A percentile compares a stretch with the other conserved stretches of the same genome.
phyloP scores from a whole-genome alignment of 92 coral and sea anemone species.

The Heteractis magnifica region DNA sequence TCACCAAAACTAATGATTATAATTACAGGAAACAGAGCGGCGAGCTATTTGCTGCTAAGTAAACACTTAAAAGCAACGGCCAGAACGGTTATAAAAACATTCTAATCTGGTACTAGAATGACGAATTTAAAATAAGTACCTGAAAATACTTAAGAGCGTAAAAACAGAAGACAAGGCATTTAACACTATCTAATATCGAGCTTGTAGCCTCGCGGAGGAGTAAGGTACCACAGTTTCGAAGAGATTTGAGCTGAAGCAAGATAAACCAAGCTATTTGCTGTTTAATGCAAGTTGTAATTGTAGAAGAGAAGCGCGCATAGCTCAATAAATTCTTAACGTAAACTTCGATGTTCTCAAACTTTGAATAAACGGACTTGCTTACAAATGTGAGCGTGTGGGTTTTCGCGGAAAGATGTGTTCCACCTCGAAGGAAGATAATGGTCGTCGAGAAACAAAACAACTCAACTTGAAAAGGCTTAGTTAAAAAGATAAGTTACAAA shows the following conservation, averaged over 20 bases:
- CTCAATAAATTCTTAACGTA: not conserved
- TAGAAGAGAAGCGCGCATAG: no score
- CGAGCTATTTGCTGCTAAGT: not conserved
- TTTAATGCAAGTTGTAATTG: no score
- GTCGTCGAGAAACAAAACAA: not conserved
- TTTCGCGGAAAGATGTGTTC: no score
- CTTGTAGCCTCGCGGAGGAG: no score
- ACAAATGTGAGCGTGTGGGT: not conserved
- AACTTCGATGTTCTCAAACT: not conserved
- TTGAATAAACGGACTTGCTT: not conserved
- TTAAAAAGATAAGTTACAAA: not conserved
- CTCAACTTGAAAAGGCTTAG: not conserved
- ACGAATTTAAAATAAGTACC: no score
- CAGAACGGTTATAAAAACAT: not conserved
- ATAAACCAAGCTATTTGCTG: no score
- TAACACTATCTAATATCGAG: no score
- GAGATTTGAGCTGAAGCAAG: no score
- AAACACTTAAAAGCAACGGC: not conserved
- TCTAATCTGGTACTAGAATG: not conserved
- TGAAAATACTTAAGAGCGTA: no score
- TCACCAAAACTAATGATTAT: not conserved
- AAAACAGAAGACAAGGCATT: no score
- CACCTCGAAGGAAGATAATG: no score
- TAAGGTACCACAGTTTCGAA: no score
- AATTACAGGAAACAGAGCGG: not conserved